A percentile compares a stretch with the other conserved stretches of the same genome.
phyloP scores from a whole-genome alignment of 1,140 invertebrate genomes.

The Trialeurodes vaporariorum region DNA sequence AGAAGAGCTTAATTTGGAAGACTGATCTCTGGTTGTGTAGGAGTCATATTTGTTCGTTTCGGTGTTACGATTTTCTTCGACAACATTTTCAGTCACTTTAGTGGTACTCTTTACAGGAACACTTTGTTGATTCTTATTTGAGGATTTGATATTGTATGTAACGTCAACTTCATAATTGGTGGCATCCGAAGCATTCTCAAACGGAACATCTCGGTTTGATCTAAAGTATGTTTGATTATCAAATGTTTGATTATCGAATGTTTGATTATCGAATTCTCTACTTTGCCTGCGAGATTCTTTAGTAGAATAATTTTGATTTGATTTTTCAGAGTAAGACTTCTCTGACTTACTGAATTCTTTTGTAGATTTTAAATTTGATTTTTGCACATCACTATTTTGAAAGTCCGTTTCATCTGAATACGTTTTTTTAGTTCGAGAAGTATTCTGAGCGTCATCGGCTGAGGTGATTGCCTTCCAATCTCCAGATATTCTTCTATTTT shows the following conservation, averaged over 20 bases:
- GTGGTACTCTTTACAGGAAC: neutral
- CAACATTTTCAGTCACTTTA: neutral
- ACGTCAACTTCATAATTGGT: neutral
- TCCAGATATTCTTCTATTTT: neutral
- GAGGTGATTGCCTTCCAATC: conserved; percentile 13
- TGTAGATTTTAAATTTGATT: neutral
- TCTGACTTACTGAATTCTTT: neutral
- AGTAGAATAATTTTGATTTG: neutral
- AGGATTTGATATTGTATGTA: neutral
- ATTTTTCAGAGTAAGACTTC: neutral
- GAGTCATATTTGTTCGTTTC: conserved; percentile 29
- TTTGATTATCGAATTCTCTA: neutral
- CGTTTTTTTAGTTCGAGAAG: neutral
- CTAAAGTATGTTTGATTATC: neutral
- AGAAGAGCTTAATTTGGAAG: conserved; percentile 20
- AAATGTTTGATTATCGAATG: too few relatives aligned
- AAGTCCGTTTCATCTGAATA: neutral
- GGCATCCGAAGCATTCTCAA: neutral
- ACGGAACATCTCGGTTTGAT: neutral
- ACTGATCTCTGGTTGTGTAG: conserved; percentile 17
- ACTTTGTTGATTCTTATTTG: neutral
- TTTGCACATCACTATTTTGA: neutral
- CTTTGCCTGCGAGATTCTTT: neutral
- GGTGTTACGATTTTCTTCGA: conserved; percentile 28
- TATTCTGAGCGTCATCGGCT: neutral